Evolutionary conservation across 2,113 vertebrate genomes (phyloP).

Genomic region (Natator depressus): DNA sequence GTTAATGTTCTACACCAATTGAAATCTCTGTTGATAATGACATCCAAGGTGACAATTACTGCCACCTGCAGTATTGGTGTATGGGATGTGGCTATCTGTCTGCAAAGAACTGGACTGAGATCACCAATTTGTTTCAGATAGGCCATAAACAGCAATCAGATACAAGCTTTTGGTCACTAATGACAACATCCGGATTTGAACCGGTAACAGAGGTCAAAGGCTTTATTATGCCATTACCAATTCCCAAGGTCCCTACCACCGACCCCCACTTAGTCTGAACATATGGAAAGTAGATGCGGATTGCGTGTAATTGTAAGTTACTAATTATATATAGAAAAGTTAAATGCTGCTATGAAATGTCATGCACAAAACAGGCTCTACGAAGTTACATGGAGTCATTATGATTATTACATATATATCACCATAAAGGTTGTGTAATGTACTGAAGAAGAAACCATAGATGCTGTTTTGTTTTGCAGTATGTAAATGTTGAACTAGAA

Average conservation of each 20-base stretch:
- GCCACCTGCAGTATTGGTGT: neutral
- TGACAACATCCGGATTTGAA: neutral
- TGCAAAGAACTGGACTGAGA: neutral
- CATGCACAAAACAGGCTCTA: neutral
- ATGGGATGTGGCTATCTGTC: neutral
- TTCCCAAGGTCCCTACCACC: neutral
- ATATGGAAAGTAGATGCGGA: fast-evolving
- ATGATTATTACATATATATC: neutral
- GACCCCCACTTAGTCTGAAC: fast-evolving
- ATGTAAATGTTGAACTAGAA: neutral
- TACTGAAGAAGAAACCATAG: neutral
- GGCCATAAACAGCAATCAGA: neutral
- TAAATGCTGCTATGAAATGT: neutral
- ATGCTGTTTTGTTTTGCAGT: neutral
- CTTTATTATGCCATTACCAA: fast-evolving
- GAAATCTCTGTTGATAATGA: neutral
- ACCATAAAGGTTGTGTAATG: neutral
- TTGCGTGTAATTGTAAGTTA: neutral
- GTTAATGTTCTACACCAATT: fast-evolving
- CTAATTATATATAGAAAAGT: neutral
- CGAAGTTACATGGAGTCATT: neutral
- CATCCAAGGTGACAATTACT: neutral
- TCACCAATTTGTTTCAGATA: neutral
- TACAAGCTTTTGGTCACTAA: neutral
- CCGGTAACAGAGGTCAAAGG: fast-evolving